Evolutionary conservation across 2,113 vertebrate species (phyloP).

Genomic region (Clarias gariepinus): DNA sequence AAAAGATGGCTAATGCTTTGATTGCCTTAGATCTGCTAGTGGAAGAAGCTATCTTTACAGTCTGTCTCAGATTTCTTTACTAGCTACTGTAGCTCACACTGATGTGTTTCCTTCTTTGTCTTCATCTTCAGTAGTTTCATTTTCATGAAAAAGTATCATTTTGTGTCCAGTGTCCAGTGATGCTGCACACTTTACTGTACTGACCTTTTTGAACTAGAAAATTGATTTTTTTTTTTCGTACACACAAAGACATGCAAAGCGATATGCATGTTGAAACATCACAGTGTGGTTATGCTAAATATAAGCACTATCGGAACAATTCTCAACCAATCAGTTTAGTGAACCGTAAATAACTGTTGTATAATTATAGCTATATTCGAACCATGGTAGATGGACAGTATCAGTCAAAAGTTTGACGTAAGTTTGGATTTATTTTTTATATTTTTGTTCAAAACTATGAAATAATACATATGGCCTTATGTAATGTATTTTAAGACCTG

Average conservation of each 20-base stretch:
- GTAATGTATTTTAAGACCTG: no score
- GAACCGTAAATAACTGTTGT: background rate
- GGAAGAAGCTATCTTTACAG: background rate
- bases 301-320: background rate
- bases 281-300: background rate
- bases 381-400: background rate
- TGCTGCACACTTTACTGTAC: background rate
- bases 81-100: background rate
- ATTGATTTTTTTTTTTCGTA: background rate
- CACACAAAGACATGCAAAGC: background rate
- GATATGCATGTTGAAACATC: background rate
- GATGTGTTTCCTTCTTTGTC: background rate
- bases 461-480: no score
- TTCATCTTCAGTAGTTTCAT: background rate
- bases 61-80: background rate
- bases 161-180: background rate
- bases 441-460: no score
- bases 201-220: background rate
- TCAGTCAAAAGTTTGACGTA: no score
- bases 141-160: background rate
- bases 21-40: no score
- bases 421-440: no score
- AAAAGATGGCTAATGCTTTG: background rate
- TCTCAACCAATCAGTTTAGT: background rate
- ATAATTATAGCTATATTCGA: background rate